Evolutionary conservation across 2,113 vertebrate genomes (phyloP).

Genomic region (Cariama cristata): DNA sequence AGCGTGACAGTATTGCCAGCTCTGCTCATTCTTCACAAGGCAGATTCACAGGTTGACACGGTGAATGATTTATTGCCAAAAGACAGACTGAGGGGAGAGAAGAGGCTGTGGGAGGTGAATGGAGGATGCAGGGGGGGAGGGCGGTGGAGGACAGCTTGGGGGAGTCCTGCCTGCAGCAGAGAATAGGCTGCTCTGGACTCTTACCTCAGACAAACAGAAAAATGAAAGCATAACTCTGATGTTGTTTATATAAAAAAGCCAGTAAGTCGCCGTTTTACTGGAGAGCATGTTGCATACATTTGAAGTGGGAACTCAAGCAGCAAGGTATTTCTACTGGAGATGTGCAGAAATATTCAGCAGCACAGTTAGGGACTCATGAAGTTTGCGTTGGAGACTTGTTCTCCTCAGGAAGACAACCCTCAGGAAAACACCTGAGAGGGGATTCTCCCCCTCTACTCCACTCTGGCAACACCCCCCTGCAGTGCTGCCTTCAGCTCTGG

Average conservation of each 20-base stretch:
- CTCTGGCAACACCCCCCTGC: no score
- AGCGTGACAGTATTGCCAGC: neutral
- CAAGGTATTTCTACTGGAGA: neutral
- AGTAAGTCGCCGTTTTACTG: neutral
- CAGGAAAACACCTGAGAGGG: no score
- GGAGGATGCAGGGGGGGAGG: neutral
- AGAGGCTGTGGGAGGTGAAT: neutral
- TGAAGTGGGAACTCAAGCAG: neutral
- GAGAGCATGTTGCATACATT: neutral
- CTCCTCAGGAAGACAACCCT: neutral
- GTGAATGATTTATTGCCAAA: neutral
- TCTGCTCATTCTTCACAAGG: neutral
- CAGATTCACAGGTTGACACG: fast-evolving
- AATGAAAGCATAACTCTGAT: neutral
- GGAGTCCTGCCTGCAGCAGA: neutral
- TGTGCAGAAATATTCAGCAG: neutral
- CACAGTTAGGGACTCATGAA: neutral
- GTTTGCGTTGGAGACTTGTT: neutral
- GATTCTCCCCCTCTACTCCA: no score
- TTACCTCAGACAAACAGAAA: neutral
- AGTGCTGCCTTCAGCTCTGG: no score
- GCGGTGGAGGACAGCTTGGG: neutral
- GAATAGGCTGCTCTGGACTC: neutral
- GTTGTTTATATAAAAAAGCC: neutral
- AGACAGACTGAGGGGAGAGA: neutral